phyloP scores from a whole-genome alignment of 2,113 vertebrate genomes.

The Acrocephalus arundinaceus region DNA sequence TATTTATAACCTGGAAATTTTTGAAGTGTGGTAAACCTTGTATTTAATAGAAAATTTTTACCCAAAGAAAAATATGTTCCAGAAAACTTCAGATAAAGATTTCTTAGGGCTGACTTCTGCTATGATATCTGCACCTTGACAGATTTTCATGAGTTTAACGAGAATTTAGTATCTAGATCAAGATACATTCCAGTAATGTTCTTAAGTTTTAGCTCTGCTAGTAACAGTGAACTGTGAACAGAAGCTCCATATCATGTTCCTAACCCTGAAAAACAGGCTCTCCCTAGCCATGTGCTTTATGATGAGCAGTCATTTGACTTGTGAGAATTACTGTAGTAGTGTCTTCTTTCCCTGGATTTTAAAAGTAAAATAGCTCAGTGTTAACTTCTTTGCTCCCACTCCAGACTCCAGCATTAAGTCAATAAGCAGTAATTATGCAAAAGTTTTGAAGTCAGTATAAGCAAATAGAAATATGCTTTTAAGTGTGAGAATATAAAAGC shows the following conservation, averaged over 20 bases:
- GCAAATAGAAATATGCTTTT: background rate
- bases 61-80: background rate
- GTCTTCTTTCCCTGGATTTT: background rate
- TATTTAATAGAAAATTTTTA: background rate
- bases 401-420: background rate
- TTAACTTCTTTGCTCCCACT: background rate
- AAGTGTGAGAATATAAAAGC: background rate
- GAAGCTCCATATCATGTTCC: background rate
- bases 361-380: background rate
- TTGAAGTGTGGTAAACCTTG: background rate
- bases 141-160: background rate
- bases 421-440: background rate
- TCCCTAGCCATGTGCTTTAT: background rate
- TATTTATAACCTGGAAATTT: background rate
- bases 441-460: background rate
- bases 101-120: background rate
- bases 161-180: background rate
- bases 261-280: background rate
- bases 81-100: background rate
- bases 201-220: background rate
- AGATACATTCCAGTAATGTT: rapidly evolving
- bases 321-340: background rate
- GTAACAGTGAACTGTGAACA: background rate
- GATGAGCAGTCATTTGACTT: background rate
- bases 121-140: background rate